Evolutionary conservation across 1,140 invertebrate species (phyloP).

Genomic region (Penaeus chinensis): DNA sequence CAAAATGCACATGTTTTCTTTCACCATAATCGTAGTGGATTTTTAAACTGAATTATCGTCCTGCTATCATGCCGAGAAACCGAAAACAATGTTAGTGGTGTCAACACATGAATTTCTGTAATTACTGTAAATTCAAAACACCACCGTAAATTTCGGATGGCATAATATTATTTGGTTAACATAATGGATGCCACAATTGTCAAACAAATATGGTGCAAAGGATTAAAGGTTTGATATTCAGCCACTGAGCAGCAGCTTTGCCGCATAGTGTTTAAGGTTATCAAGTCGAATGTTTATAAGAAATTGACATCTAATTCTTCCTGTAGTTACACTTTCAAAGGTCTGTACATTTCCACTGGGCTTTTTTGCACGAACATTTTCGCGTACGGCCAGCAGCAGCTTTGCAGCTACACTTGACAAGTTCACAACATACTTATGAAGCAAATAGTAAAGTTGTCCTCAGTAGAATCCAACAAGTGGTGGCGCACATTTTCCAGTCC

Average conservation of each 20-base stretch:
- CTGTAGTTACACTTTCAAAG: too few relatives aligned
- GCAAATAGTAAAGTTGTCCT: constrained; percentile 33
- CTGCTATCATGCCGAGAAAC: too few relatives aligned
- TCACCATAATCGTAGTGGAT: too few relatives aligned
- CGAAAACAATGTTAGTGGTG: too few relatives aligned
- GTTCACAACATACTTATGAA: constrained; percentile 32
- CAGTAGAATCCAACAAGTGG: constrained; percentile 16
- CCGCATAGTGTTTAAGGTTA: not conserved
- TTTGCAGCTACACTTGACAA: constrained; percentile 29
- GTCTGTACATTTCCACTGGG: not conserved
- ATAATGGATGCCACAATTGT: not conserved
- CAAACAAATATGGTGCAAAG: not conserved
- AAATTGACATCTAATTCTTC: too few relatives aligned
- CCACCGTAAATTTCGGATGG: not conserved
- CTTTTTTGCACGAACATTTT: constrained; percentile 22
- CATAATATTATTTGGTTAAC: too few relatives aligned
- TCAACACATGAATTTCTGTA: not conserved
- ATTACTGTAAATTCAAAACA: not conserved
- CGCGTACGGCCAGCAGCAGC: constrained; percentile 21
- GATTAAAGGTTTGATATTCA: not conserved
- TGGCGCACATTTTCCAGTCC: constrained; percentile 28
- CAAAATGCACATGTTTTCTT: too few relatives aligned
- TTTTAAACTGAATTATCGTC: too few relatives aligned
- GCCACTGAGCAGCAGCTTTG: not conserved
- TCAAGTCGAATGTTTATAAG: not conserved